phyloP scores from a whole-genome alignment of 1,140 invertebrate species.

The Drosophila bifasciata region DNA sequence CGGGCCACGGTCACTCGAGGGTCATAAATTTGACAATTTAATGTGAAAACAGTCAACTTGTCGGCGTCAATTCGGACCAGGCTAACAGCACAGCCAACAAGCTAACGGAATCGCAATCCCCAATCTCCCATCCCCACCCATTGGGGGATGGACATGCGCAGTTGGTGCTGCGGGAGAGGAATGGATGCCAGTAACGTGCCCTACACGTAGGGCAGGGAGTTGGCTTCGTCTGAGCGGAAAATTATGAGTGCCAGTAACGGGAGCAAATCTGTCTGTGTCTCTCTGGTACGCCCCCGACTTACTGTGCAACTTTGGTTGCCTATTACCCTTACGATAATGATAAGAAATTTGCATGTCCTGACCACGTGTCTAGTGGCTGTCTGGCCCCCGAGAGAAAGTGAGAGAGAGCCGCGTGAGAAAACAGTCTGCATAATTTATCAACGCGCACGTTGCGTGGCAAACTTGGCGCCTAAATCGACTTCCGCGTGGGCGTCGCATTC shows the following conservation, averaged over 20 bases:
- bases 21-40: conserved; percentile 81
- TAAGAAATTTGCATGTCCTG: conserved; percentile 79
- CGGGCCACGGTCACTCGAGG: conserved; percentile 26
- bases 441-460: conserved; percentile 26
- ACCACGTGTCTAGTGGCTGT: conserved; percentile 26
- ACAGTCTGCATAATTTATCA: conserved; percentile 70
- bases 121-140: conserved; percentile 4
- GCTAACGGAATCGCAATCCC: no score
- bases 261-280: conserved; percentile 13
- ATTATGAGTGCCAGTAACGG: conserved; percentile 40
- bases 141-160: conserved; percentile 63
- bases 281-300: conserved; percentile 60
- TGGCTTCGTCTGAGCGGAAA: not conserved
- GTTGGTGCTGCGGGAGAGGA: not conserved
- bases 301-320: conserved; percentile 77
- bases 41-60: conserved; percentile 83
- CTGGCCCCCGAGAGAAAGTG: not conserved
- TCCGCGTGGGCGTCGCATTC: conserved; percentile 74
- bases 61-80: conserved; percentile 75
- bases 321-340: conserved; percentile 83
- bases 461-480: conserved; percentile 56
- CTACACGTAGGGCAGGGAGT: not conserved
- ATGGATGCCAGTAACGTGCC: not conserved
- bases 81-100: conserved; percentile 35
- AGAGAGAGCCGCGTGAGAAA: conserved; percentile 14